phyloP scores from a whole-genome alignment of 2,113 vertebrate genomes.

The Danio rerio region DNA sequence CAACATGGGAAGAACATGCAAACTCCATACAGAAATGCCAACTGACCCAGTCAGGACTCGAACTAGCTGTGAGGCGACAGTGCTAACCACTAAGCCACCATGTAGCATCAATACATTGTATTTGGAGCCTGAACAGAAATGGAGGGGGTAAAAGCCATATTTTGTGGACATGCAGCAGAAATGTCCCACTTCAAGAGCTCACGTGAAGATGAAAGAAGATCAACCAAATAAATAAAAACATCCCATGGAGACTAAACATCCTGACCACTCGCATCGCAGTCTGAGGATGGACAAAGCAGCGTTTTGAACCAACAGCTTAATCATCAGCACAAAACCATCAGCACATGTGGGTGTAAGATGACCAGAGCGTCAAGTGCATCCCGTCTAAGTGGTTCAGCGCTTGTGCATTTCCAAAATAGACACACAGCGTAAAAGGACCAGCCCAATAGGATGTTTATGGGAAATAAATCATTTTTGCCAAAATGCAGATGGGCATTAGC shows the following conservation, averaged over 20 bases:
- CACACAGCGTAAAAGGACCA: neutral
- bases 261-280: neutral
- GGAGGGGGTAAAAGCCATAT: neutral
- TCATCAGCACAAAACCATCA: neutral
- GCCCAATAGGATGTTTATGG: neutral
- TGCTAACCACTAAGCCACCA: too few species aligned
- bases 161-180: neutral
- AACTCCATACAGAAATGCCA: too few species aligned
- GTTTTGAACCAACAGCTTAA: constrained; percentile 16
- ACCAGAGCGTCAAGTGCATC: neutral
- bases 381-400: neutral
- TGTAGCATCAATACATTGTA: neutral
- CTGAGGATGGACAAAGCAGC: neutral
- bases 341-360: neutral
- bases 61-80: too few species aligned
- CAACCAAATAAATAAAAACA: neutral
- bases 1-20: too few species aligned
- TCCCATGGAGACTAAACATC: constrained; percentile 7
- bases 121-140: neutral
- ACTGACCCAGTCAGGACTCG: too few species aligned
- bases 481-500: neutral
- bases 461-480: neutral
- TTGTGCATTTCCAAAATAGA: constrained; percentile 1
- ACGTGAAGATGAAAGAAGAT: constrained; percentile 16
- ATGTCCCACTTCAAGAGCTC: neutral